These are phyloP conservation scores for Phengaris arion DNA, from an alignment of 2,888 invertebrate genomes.

Conservation along the genomic window DNA sequence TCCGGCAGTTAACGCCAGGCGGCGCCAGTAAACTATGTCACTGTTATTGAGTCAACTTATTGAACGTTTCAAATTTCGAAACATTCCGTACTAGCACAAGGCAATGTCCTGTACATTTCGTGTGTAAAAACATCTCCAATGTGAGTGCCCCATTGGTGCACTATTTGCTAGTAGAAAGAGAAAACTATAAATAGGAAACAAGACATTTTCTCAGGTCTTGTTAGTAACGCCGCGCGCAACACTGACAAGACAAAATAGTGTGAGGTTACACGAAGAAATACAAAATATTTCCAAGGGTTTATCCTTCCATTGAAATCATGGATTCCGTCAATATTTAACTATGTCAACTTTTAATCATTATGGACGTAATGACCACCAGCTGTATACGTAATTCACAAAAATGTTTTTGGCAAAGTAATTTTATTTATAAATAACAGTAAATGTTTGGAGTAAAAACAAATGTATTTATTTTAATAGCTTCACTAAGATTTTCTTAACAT, in stretches of 20 bases:
- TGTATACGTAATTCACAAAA: constrained; percentile 4
- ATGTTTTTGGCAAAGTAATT: neutral
- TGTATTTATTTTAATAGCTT: neutral
- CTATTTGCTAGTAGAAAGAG: too few relatives aligned
- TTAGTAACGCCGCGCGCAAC: too few relatives aligned
- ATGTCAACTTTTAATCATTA: constrained; percentile 19
- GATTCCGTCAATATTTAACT: neutral
- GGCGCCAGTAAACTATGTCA: constrained; percentile 70
- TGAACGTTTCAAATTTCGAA: constrained; percentile 56
- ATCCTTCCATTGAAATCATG: neutral
- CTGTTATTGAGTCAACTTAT: constrained; percentile 69
- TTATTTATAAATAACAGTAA: neutral
- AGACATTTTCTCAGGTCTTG: too few relatives aligned
- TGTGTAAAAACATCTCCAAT: too few relatives aligned
- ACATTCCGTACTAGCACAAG: neutral
- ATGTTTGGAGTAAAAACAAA: neutral
- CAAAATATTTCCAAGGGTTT: neutral
- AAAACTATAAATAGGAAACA: too few relatives aligned
- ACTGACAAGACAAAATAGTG: too few relatives aligned
- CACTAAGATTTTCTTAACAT: neutral
- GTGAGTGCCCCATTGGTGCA: too few relatives aligned
- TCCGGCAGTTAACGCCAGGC: constrained; percentile 72
- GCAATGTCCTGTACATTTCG: neutral
- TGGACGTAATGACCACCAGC: constrained; percentile 2
- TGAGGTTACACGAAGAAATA: neutral